Conservation (phyloP, 2,113 vertebrate species). For the Caretta caretta region DNA sequence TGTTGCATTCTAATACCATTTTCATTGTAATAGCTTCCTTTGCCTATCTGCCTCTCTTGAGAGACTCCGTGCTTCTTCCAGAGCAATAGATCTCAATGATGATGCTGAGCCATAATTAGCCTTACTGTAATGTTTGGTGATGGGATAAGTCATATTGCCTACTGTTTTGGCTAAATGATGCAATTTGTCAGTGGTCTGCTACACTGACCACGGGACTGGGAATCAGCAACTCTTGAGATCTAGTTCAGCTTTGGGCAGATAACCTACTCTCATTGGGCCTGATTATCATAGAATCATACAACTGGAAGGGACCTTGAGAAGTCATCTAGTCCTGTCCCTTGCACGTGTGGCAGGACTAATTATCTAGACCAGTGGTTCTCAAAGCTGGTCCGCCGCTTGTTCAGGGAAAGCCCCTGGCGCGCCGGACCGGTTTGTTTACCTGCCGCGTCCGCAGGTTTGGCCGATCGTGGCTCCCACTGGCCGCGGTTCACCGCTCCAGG, state of each 20-base stretch:
- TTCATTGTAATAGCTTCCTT: not conserved
- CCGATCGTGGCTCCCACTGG: too few species aligned
- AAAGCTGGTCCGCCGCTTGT: too few species aligned
- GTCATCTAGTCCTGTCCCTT: too few species aligned
- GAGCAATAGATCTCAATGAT: not conserved
- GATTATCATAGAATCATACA: too few species aligned
- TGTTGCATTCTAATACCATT: not conserved
- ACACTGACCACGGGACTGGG: not conserved
- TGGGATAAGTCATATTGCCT: not conserved
- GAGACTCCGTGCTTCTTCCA: not conserved
- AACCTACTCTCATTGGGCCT: not conserved
- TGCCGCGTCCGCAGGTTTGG: too few species aligned
- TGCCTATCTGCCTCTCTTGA: not conserved
- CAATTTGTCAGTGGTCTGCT: not conserved
- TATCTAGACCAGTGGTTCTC: too few species aligned
- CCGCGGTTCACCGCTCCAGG: too few species aligned
- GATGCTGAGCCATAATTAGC: not conserved
- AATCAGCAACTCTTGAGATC: not conserved
- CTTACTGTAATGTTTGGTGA: not conserved
- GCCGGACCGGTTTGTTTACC: too few species aligned
- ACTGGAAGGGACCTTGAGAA: too few species aligned
- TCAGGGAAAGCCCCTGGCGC: too few species aligned
- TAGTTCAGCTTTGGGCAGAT: not conserved
- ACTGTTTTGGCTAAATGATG: not conserved
- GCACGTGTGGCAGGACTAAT: too few species aligned